Evolutionary conservation across 1,140 invertebrate species (phyloP).

Genomic region (Drosophila novamexicana): DNA sequence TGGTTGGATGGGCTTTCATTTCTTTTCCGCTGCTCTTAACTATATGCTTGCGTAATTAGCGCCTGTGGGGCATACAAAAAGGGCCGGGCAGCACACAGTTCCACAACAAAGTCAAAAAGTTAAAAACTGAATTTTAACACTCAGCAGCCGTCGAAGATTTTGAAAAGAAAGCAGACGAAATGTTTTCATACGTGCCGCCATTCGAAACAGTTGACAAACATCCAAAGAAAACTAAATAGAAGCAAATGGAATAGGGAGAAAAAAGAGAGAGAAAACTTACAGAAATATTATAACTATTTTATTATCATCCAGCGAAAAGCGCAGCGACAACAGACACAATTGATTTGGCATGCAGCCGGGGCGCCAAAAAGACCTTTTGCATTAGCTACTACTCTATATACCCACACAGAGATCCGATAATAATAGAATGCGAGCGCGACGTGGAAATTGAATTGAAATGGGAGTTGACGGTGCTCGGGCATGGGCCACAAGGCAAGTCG

Average conservation of each 20-base stretch:
- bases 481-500: constrained; percentile 20
- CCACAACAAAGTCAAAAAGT: neutral
- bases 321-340: constrained; percentile 40
- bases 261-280: constrained; percentile 34
- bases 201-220: constrained; percentile 70
- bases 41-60: constrained; percentile 76
- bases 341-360: constrained; percentile 73
- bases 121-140: constrained; percentile 40
- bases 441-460: constrained; percentile 67
- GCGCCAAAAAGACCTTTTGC: constrained; percentile 61
- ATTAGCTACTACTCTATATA: constrained; percentile 29
- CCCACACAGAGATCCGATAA: constrained; percentile 33
- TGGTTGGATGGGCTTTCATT: constrained; percentile 49
- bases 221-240: constrained; percentile 10
- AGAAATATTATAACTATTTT: constrained; percentile 49
- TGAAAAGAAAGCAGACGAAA: constrained; percentile 54
- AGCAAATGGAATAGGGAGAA: constrained; percentile 20
- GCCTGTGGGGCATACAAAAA: constrained; percentile 47
- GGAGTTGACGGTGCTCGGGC: neutral
- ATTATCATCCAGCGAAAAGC: constrained; percentile 56
- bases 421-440: constrained; percentile 65
- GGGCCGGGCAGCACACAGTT: constrained; percentile 11
- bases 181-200: constrained; percentile 48
- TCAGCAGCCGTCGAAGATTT: constrained; percentile 18
- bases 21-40: constrained; percentile 22